These are phyloP conservation scores for Bilobella aurantiaca DNA, from an alignment of 1,140 invertebrate species.

Conservation along the genomic window DNA sequence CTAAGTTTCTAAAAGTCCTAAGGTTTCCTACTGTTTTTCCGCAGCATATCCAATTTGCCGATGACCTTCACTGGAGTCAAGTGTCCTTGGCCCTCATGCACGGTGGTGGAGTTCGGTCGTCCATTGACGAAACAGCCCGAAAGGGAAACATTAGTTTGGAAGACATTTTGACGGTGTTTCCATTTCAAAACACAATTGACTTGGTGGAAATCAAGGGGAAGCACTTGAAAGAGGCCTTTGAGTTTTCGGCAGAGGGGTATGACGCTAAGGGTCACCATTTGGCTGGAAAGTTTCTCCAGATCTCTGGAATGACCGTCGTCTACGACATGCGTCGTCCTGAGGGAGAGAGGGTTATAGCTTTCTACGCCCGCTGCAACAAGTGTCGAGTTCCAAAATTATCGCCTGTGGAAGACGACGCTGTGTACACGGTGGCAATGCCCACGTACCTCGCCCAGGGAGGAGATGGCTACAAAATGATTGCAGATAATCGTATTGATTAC, in stretches of 20 bases:
- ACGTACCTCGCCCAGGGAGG: constrained; percentile 43
- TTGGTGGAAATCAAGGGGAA: constrained; percentile 53
- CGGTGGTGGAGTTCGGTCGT: constrained; percentile 57
- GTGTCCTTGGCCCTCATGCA: constrained; percentile 63
- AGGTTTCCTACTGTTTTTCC: not conserved
- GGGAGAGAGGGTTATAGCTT: constrained; percentile 48
- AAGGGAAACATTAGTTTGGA: constrained; percentile 48
- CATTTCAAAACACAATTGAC: constrained; percentile 60
- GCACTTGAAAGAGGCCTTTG: constrained; percentile 50
- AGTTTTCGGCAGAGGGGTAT: constrained; percentile 49
- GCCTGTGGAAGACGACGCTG: constrained; percentile 36
- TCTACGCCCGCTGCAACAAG: constrained; percentile 50
- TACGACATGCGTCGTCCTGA: constrained; percentile 48
- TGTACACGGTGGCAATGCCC: constrained; percentile 35
- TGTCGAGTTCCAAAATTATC: constrained; percentile 55
- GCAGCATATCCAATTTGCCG: constrained; percentile 27
- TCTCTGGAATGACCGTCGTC: constrained; percentile 45
- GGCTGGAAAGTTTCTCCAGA: constrained; percentile 52
- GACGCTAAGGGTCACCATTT: constrained; percentile 44
- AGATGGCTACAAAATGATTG: constrained; percentile 42
- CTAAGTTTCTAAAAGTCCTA: not conserved
- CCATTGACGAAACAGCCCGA: constrained; percentile 46
- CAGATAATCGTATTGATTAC: constrained; percentile 37
- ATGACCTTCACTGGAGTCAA: constrained; percentile 55
- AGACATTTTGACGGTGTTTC: constrained; percentile 53